A percentile compares a stretch with the other conserved stretches of the same genome.
These are phyloP conservation scores for Acanthornis magna DNA, from an alignment of 2,797 vertebrate genomes.

Conservation along the genomic window DNA sequence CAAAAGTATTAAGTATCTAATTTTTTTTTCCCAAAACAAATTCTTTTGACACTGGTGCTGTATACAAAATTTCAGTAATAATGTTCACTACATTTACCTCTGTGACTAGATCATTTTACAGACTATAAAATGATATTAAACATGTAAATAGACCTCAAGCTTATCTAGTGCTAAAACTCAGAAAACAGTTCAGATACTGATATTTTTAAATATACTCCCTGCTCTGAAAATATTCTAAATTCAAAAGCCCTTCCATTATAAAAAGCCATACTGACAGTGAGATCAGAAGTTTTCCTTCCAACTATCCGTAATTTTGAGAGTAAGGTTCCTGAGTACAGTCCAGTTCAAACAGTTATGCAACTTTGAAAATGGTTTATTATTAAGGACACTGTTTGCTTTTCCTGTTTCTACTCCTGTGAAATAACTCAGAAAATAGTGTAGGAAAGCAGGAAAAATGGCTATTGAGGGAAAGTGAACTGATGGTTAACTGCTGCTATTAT, in stretches of 20 bases:
- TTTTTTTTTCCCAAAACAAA: background rate
- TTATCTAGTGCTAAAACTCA: background rate
- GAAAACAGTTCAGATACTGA: background rate
- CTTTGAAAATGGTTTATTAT: slow-evolving; percentile 2
- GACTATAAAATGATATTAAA: background rate
- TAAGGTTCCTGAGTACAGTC: slow-evolving; percentile 12
- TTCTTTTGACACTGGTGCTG: background rate
- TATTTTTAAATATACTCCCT: background rate
- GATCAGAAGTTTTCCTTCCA: background rate
- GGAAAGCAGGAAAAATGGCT: background rate
- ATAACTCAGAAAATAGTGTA: background rate
- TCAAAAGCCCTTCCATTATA: background rate
- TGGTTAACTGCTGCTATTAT: background rate
- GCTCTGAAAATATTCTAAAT: background rate
- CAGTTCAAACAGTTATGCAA: background rate
- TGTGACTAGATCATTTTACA: background rate
- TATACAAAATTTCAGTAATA: background rate
- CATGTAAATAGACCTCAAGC: background rate
- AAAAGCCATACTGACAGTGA: background rate
- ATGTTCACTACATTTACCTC: background rate
- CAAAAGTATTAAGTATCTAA: background rate
- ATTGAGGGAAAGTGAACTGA: background rate
- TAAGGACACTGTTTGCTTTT: background rate
- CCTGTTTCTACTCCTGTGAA: background rate
- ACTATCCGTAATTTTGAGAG: background rate